These are phyloP conservation scores for Malthinus seriepunctatus DNA, from an alignment of 2,888 invertebrate species.

Conservation along the genomic window DNA sequence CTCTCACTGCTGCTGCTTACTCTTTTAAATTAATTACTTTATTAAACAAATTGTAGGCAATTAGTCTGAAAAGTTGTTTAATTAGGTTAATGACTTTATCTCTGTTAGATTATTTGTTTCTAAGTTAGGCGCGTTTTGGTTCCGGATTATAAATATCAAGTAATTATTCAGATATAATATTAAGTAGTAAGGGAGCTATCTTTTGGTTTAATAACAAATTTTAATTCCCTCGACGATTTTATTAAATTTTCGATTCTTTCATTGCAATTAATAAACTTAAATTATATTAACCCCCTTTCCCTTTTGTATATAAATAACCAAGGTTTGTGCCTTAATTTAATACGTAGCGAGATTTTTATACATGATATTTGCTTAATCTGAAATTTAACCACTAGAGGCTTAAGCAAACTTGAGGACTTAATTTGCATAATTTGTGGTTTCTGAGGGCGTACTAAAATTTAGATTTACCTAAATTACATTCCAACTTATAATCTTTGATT, in stretches of 20 bases:
- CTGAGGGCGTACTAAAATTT: too few species aligned
- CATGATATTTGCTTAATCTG: too few species aligned
- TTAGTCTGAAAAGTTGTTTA: constrained; percentile 20
- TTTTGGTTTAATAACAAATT: not conserved
- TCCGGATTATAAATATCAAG: constrained; percentile 19
- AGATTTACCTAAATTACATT: too few species aligned
- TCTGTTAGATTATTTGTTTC: constrained; percentile 18
- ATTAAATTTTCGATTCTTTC: not conserved
- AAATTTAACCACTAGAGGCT: too few species aligned
- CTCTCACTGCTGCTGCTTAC: not conserved
- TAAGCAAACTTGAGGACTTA: too few species aligned
- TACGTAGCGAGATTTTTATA: too few species aligned
- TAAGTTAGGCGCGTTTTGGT: constrained; percentile 12
- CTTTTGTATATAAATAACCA: too few species aligned
- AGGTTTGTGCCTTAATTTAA: too few species aligned
- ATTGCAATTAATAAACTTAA: too few species aligned
- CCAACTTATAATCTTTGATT: too few species aligned
- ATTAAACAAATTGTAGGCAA: constrained; percentile 19
- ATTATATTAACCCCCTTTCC: too few species aligned
- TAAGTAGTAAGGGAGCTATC: constrained; percentile 9
- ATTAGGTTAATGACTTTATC: constrained; percentile 25
- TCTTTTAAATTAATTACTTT: constrained; percentile 24
- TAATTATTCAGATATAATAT: constrained; percentile 18
- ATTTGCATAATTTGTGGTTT: too few species aligned
- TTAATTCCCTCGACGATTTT: not conserved